These are phyloP conservation scores for Drosophila diplacantha DNA, from an alignment of 2,888 invertebrate species.

Conservation along the genomic window DNA sequence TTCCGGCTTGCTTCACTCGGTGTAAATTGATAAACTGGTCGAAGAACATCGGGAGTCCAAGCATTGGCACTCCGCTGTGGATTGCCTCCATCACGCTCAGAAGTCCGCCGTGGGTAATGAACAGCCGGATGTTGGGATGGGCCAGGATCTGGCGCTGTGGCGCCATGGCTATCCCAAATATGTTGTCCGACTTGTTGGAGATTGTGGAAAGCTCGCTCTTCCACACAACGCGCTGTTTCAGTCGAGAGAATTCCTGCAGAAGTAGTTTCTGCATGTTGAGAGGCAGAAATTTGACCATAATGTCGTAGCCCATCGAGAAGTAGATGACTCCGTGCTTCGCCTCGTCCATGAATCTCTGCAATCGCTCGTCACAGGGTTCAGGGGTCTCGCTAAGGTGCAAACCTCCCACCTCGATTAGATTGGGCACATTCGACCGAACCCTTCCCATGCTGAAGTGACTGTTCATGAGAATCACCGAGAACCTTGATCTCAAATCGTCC, in stretches of 20 bases:
- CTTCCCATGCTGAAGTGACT: constrained; percentile 69
- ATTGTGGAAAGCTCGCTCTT: constrained; percentile 45
- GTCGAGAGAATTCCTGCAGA: constrained; percentile 36
- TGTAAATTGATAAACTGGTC: constrained; percentile 79
- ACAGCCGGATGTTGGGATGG: constrained; percentile 77
- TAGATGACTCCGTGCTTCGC: constrained; percentile 64
- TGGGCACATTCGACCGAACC: constrained; percentile 67
- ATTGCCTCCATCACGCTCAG: constrained; percentile 77
- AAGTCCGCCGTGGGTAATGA: constrained; percentile 78
- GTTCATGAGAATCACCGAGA: constrained; percentile 73
- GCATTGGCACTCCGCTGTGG: constrained; percentile 76
- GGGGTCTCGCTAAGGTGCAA: constrained; percentile 54
- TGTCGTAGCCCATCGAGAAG: constrained; percentile 67
- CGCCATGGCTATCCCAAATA: constrained; percentile 66
- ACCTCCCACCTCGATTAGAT: constrained; percentile 72
- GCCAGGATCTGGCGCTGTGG: constrained; percentile 76
- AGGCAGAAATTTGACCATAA: constrained; percentile 51
- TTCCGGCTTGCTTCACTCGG: constrained; percentile 60
- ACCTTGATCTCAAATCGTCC: constrained; percentile 49
- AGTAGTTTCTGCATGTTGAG: constrained; percentile 32
- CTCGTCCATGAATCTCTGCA: constrained; percentile 61
- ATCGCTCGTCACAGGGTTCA: constrained; percentile 35
- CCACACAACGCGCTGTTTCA: constrained; percentile 65
- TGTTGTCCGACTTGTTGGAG: constrained; percentile 56
- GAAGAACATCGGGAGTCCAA: constrained; percentile 78